phyloP scores from a whole-genome alignment of 2,888 invertebrate genomes.

The Philhelius pedissequus region DNA sequence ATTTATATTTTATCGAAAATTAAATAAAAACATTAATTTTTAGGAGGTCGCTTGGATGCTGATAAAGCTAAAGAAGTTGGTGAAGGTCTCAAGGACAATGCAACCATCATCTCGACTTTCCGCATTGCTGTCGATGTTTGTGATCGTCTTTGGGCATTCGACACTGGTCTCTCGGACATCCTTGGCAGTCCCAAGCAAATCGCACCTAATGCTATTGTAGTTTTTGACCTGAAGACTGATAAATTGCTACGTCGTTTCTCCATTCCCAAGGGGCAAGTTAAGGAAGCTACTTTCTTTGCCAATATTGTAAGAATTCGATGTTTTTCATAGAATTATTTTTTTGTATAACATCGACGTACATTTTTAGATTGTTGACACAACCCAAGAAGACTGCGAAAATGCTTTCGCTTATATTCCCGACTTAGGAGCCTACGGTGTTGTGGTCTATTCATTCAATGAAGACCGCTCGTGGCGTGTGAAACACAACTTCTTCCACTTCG shows the following conservation, averaged over 20 bases:
- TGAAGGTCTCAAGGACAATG: constrained; percentile 80
- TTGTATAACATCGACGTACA: constrained; percentile 3
- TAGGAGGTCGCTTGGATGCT: constrained; percentile 75
- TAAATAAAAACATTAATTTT: not conserved
- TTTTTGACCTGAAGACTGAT: constrained; percentile 87
- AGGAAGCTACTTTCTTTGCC: constrained; percentile 89
- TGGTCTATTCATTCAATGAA: constrained; percentile 87
- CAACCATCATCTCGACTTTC: constrained; percentile 86
- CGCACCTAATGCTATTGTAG: constrained; percentile 83
- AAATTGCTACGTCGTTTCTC: constrained; percentile 84
- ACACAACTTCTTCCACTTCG: constrained; percentile 91
- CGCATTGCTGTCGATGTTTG: constrained; percentile 87
- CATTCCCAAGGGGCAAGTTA: constrained; percentile 84
- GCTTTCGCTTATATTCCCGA: constrained; percentile 90
- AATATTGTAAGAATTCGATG: constrained; percentile 83
- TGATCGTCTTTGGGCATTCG: constrained; percentile 90
- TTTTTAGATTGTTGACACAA: constrained; percentile 85
- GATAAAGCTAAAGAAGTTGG: constrained; percentile 78
- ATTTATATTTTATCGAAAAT: too few species aligned
- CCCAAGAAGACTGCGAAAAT: constrained; percentile 85
- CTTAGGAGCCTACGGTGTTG: constrained; percentile 86
- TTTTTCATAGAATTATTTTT: not conserved
- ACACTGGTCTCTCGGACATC: constrained; percentile 88
- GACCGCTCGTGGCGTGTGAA: constrained; percentile 89
- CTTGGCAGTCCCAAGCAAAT: constrained; percentile 83